Percentiles rank a stretch among this genome's conserved stretches.
Conservation (phyloP, 1,140 invertebrate genomes). For the Maconellicoccus hirsutus region DNA sequence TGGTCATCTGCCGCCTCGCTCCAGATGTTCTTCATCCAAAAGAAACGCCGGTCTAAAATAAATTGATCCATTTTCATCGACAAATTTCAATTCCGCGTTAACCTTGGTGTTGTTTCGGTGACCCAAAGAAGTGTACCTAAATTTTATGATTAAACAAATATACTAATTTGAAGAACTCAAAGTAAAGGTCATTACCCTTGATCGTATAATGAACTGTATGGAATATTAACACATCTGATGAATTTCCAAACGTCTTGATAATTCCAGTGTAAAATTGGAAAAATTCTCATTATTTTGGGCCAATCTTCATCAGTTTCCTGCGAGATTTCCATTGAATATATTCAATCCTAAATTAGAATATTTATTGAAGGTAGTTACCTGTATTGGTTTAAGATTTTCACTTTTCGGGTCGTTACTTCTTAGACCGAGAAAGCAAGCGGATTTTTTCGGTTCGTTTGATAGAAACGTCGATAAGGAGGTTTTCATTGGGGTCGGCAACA, state of each 20-base stretch:
- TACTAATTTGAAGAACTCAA: neutral
- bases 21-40: conserved; percentile 51
- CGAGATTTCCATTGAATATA: conserved; percentile 29
- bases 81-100: conserved; percentile 56
- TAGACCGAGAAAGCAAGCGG: conserved; percentile 82
- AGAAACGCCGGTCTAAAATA: conserved; percentile 64
- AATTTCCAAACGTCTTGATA: conserved; percentile 86
- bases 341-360: neutral
- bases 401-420: conserved; percentile 72
- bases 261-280: conserved; percentile 77
- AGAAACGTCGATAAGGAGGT: conserved; percentile 49
- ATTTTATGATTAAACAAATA: neutral
- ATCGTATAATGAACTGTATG: conserved; percentile 84
- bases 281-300: conserved; percentile 78
- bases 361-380: conserved; percentile 39
- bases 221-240: conserved; percentile 56
- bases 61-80: conserved; percentile 37
- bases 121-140: conserved; percentile 77
- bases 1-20: conserved; percentile 55
- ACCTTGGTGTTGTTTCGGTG: conserved; percentile 60
- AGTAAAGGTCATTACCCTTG: conserved; percentile 43
- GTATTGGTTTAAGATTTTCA: conserved; percentile 49
- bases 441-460: conserved; percentile 49
- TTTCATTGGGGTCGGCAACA: conserved; percentile 57
- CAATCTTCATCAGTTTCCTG: conserved; percentile 74